Base-by-base conservation (phyloP, 1,140 invertebrate species). In the Aphis gossypii region DNA sequence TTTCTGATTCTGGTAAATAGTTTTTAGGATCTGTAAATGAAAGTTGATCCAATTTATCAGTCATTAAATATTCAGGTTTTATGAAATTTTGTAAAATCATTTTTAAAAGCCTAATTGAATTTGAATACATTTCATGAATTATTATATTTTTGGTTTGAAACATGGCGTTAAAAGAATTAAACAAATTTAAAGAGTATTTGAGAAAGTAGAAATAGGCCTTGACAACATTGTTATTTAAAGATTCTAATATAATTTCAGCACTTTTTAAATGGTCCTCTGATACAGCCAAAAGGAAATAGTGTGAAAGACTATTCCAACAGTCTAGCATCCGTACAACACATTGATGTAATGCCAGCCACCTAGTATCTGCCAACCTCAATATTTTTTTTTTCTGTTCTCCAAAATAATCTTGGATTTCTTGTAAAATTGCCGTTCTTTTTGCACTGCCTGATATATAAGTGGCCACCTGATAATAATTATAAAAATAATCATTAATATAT, bases 301-400 rank as follows among this genome's bases (percentile, higher is more conserved):
- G 84, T 87, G 84, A 21, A 20, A 87, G 84, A 18, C 84, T 87
- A 87, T 48, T 87, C 84, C 84, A 87, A 23, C 84, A 87, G n/a
- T 86, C 92, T 30, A 93, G 35, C n/a, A 93, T 46, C 4, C 46
- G 23, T 46, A 46, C 82, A 1, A 93, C 76, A 83, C 92, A 93
- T 51, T 83, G 46, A 83, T 93, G 41, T 25, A 93, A 8, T 86
- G 92, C 60, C 48, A 93, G 51, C 92, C 92, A 93, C 14, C 82
- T 76, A 51, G 46, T 93, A 14, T 46, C 44, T 84, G 44, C 44
- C 51, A 83, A 54, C 51, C 86, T 93, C 48, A 93, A 56, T 46
- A 56, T 83, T 54, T 93, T 93, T 86, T 76, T 76, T 46, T 82
- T 93, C 86, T 93, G 23, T 84, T 56, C n/a, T 30, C 46, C 46